Conservation (phyloP, 2,888 invertebrate species). For the Galerucella calmariensis region DNA sequence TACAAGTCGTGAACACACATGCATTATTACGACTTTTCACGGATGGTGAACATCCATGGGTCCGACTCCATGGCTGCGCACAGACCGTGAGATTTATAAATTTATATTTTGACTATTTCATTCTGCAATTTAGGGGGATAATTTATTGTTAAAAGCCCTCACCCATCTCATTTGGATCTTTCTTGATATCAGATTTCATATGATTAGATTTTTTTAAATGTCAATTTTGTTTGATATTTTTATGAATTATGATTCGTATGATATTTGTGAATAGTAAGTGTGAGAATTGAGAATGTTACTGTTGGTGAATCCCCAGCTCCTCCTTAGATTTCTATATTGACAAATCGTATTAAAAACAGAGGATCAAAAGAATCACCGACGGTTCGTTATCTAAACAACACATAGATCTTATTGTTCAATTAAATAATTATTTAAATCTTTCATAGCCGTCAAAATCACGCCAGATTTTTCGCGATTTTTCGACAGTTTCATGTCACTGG, state of each 20-base stretch:
- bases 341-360: too few species aligned
- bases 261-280: background rate
- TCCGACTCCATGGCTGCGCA: slow-evolving; percentile 52
- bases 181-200: slow-evolving; percentile 53
- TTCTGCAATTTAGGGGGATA: slow-evolving; percentile 62
- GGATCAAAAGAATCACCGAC: too few species aligned
- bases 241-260: background rate
- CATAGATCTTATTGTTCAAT: too few species aligned
- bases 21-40: slow-evolving; percentile 62
- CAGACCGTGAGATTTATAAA: slow-evolving; percentile 66
- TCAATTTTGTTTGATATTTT: background rate
- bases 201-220: slow-evolving; percentile 45
- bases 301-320: background rate
- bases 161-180: slow-evolving; percentile 49
- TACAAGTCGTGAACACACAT: slow-evolving; percentile 63
- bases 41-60: slow-evolving; percentile 60
- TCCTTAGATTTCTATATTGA: background rate
- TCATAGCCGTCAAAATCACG: too few species aligned
- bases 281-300: background rate
- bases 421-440: too few species aligned
- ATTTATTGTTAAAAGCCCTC: slow-evolving; percentile 58
- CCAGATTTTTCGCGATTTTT: too few species aligned
- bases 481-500: too few species aligned
- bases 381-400: too few species aligned
- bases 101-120: slow-evolving; percentile 66